phyloP scores from a whole-genome alignment of 2,113 vertebrate species.

The Noctilio leporinus region DNA sequence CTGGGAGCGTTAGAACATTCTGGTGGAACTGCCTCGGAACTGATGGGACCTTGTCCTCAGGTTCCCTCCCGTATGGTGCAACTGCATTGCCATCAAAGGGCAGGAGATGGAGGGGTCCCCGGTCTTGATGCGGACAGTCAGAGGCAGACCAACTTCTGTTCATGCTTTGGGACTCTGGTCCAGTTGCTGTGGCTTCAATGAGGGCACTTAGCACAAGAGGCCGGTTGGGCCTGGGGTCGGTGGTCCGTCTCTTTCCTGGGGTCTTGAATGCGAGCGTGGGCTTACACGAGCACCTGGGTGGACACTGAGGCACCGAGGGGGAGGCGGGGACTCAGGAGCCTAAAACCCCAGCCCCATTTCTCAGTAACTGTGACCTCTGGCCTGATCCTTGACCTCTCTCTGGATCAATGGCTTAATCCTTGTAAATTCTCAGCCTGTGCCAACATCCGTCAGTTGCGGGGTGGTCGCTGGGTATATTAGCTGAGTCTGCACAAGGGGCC shows the following conservation, averaged over 20 bases:
- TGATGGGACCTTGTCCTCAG: not conserved
- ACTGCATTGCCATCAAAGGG: not conserved
- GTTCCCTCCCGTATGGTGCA: not conserved
- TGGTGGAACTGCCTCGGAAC: not conserved
- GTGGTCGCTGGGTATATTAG: not conserved
- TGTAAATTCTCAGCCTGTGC: not conserved
- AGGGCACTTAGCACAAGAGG: not conserved
- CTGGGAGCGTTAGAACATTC: not conserved
- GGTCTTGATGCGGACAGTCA: not conserved
- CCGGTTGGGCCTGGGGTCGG: not conserved
- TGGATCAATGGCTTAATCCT: not conserved
- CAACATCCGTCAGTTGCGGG: not conserved
- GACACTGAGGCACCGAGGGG: not conserved
- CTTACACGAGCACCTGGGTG: accelerated
- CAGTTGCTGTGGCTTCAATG: accelerated
- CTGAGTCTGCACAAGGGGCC: not conserved
- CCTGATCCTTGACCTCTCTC: not conserved
- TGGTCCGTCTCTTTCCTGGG: not conserved
- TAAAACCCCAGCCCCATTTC: not conserved
- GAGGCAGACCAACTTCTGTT: not conserved
- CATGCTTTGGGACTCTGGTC: not conserved
- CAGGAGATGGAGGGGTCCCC: not conserved
- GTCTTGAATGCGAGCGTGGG: not conserved
- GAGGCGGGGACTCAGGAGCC: not conserved
- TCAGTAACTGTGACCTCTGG: not conserved